Percentiles rank a stretch among this genome's conserved stretches.
Conservation (phyloP, 2,113 vertebrate genomes). For the Galemys pyrenaicus region DNA sequence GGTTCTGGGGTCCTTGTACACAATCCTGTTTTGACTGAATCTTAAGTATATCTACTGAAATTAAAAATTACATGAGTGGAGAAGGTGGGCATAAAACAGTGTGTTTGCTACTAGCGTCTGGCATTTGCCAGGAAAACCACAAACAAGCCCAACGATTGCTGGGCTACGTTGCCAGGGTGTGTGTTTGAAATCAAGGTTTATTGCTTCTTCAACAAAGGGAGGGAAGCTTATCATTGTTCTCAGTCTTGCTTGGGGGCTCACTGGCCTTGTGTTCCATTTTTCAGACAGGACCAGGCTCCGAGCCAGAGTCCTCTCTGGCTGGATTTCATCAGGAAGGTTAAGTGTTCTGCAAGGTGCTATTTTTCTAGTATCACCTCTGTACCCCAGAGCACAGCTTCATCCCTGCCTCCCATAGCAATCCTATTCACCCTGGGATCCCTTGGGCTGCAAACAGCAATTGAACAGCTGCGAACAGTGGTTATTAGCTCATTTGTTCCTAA, state of each 20-base stretch:
- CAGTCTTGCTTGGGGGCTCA: conserved; percentile 13
- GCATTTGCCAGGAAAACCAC: not conserved
- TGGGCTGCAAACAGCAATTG: conserved; percentile 28
- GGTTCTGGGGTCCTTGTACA: not conserved
- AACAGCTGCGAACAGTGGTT: conserved; percentile 38
- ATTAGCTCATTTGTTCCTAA: conserved; percentile 71
- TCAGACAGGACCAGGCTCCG: not conserved
- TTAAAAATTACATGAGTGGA: not conserved
- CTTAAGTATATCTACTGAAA: not conserved
- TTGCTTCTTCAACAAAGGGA: not conserved
- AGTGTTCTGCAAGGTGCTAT: not conserved
- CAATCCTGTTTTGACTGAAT: not conserved
- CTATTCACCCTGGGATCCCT: not conserved
- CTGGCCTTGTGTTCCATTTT: not conserved
- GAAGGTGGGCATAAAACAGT: not conserved
- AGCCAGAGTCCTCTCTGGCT: not conserved
- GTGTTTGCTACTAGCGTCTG: not conserved
- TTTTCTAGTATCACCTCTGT: conserved; percentile 17
- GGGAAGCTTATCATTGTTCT: not conserved
- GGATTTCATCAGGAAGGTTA: not conserved
- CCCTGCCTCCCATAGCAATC: not conserved
- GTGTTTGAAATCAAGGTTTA: not conserved
- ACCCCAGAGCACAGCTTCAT: not conserved
- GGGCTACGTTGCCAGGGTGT: not conserved
- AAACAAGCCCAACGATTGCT: not conserved